phyloP scores from a whole-genome alignment of 2,888 invertebrate species.

The Helicoverpa assulta region DNA sequence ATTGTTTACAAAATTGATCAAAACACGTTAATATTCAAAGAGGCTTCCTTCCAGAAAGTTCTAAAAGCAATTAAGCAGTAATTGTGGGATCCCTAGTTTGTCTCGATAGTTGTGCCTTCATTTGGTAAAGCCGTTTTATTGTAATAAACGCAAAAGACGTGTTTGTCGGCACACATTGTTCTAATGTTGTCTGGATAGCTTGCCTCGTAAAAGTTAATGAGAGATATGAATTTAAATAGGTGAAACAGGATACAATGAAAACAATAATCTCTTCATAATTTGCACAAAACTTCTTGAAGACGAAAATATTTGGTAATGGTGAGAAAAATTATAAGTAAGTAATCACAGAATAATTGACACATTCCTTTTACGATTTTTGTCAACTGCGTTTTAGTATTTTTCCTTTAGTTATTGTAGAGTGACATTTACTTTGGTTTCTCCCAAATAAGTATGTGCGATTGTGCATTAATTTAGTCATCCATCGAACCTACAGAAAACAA shows the following conservation, averaged over 20 bases:
- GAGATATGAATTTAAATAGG: not conserved
- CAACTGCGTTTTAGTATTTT: not conserved
- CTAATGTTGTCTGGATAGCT: not conserved
- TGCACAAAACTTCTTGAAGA: not conserved
- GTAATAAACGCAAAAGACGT: not conserved
- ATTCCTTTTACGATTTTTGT: not conserved
- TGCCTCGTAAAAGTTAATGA: slow-evolving; percentile 3
- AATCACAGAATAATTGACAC: not conserved
- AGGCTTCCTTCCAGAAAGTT: slow-evolving; percentile 22
- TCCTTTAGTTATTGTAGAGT: not conserved
- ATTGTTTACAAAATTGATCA: slow-evolving; percentile 5
- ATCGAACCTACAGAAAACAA: too few species aligned
- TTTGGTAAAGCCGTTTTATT: slow-evolving; percentile 30
- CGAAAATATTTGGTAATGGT: not conserved
- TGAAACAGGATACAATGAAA: not conserved
- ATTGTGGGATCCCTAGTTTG: slow-evolving; percentile 28
- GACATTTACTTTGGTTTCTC: not conserved
- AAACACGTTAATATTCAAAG: slow-evolving; percentile 19
- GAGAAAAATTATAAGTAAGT: too few species aligned
- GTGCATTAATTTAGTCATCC: too few species aligned
- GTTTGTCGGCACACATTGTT: not conserved
- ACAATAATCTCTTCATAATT: not conserved
- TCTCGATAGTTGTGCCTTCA: slow-evolving; percentile 32
- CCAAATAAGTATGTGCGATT: too few species aligned
- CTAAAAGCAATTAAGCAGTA: slow-evolving; percentile 35